These are phyloP conservation scores for Pandemis cinnamomeana DNA, from an alignment of 2,888 invertebrate species.

Conservation along the genomic window DNA sequence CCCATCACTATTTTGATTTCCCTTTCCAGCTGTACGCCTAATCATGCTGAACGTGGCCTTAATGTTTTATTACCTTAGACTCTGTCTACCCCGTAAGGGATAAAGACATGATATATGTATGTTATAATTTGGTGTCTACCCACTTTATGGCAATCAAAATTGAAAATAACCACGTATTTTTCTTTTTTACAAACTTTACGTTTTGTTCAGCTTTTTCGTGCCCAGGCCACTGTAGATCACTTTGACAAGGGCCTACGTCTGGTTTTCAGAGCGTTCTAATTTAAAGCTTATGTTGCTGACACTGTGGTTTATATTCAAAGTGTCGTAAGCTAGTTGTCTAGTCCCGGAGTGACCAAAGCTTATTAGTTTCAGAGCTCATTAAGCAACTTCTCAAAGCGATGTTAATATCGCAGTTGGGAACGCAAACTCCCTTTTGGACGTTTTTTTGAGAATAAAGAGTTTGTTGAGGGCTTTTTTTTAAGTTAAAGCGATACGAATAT, in stretches of 20 bases:
- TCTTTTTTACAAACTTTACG: not conserved
- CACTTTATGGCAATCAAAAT: not conserved
- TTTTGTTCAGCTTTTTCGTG: not conserved
- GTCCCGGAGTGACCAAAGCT: not conserved
- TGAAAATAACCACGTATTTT: not conserved
- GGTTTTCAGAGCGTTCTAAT: not conserved
- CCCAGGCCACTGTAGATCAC: not conserved
- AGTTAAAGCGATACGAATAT: not conserved
- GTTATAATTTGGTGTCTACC: not conserved
- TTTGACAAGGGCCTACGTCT: not conserved
- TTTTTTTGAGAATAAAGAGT: not conserved
- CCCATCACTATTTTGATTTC: too few species aligned
- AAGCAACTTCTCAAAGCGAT: conserved; percentile 31
- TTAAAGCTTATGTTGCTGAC: not conserved
- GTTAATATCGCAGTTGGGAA: conserved; percentile 24
- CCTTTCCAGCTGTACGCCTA: too few species aligned
- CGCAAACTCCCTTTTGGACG: not conserved
- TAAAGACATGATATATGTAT: too few species aligned
- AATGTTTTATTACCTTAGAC: too few species aligned
- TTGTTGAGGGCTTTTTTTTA: not conserved
- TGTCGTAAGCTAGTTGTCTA: not conserved
- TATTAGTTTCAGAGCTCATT: conserved; percentile 5
- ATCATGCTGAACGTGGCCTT: too few species aligned
- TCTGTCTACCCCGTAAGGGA: too few species aligned
- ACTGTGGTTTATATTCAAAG: not conserved